Percentiles rank a stretch among this genome's conserved stretches.
phyloP scores from a whole-genome alignment of 2,113 vertebrate species.

The Laticauda colubrina region DNA sequence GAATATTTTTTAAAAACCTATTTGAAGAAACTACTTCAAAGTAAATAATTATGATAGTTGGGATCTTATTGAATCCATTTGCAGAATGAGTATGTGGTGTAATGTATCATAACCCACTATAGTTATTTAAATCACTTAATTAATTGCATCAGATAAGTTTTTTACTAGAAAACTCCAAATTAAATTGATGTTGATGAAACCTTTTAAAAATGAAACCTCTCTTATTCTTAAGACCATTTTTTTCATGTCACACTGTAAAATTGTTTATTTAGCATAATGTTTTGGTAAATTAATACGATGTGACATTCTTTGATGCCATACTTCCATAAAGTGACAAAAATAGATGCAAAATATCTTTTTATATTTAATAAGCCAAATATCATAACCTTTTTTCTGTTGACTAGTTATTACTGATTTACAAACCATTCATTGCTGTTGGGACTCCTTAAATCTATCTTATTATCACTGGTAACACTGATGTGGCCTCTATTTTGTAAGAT shows the following conservation, averaged over 20 bases:
- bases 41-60: slow-evolving; percentile 55
- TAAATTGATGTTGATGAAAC: not conserved
- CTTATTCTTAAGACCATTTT: not conserved
- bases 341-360: not conserved
- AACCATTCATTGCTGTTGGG: not conserved
- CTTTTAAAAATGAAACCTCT: not conserved
- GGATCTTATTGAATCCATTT: not conserved
- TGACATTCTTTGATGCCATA: not conserved
- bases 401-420: not conserved
- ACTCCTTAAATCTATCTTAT: not conserved
- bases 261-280: not conserved
- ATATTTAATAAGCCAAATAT: not conserved
- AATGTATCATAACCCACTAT: not conserved
- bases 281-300: not conserved
- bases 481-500: not conserved
- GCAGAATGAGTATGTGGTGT: not conserved
- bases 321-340: not conserved
- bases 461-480: not conserved
- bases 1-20: slow-evolving; percentile 32
- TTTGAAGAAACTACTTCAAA: slow-evolving; percentile 37
- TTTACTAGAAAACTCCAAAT: not conserved
- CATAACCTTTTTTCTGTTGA: not conserved
- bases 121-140: not conserved
- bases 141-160: not conserved
- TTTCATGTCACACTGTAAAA: not conserved